Evolutionary conservation across 2,888 invertebrate genomes (phyloP).

Genomic region (Drosophila vallismaia): DNA sequence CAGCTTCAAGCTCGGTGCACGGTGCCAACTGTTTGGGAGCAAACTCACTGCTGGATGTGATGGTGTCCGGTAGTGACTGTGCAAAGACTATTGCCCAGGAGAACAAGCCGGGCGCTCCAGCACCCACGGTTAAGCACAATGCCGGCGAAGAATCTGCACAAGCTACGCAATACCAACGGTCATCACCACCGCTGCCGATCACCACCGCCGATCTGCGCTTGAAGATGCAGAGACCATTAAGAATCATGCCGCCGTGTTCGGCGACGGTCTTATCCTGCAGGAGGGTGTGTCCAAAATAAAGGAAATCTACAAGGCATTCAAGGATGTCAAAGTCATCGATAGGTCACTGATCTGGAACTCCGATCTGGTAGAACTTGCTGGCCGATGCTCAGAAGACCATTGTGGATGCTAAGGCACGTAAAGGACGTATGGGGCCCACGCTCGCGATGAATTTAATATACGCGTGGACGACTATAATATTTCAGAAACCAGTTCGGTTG

Average conservation of each 20-base stretch:
- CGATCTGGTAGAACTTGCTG: conserved; percentile 97
- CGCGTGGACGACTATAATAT: conserved; percentile 94
- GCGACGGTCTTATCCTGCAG: conserved; percentile 94
- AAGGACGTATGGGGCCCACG: conserved; percentile 99
- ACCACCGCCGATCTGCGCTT: conserved; percentile 94
- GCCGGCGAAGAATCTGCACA: conserved; percentile 97
- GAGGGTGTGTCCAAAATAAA: conserved; percentile 92
- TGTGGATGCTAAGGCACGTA: conserved; percentile 96
- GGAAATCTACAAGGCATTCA: conserved; percentile 90
- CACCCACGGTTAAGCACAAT: conserved; percentile 89
- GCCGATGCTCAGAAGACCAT: conserved; percentile 94
- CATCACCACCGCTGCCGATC: too few species aligned
- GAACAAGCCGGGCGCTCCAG: conserved; percentile 93
- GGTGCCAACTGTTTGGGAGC: conserved; percentile 99
- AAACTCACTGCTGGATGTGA: conserved; percentile 98
- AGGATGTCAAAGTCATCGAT: conserved; percentile 92
- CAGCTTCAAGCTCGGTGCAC: conserved; percentile 98
- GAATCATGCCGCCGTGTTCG: conserved; percentile 97
- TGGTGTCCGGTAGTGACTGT: conserved; percentile 99
- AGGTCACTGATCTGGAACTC: conserved; percentile 97
- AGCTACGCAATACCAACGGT: conserved; percentile 91
- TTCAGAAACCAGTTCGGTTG: conserved; percentile 25
- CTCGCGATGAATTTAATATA: conserved; percentile 96
- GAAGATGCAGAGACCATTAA: conserved; percentile 99
- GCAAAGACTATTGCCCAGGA: conserved; percentile 94